Conservation (phyloP, 2,797 vertebrate species). For the Sebastes reedi region DNA sequence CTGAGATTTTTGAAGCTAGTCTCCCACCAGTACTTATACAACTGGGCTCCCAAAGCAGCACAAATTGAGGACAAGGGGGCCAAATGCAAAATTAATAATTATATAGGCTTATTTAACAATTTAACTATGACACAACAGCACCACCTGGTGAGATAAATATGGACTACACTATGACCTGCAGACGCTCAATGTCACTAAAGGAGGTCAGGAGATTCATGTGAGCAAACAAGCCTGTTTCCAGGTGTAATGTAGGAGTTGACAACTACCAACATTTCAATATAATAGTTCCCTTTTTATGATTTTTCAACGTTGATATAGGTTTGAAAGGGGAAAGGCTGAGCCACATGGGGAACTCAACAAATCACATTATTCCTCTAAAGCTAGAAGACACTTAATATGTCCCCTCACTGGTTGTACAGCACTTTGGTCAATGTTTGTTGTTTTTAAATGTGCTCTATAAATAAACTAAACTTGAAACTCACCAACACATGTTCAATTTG, state of each 20-base stretch:
- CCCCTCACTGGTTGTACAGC: neutral
- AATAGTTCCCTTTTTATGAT: neutral
- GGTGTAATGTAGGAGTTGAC: neutral
- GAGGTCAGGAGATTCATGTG: neutral
- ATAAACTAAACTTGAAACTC: neutral
- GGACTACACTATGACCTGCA: conserved; percentile 3
- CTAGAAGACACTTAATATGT: neutral
- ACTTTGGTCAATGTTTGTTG: neutral
- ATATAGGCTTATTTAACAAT: neutral
- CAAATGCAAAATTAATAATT: conserved; percentile 9
- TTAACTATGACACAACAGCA: conserved; percentile 30
- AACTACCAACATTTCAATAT: neutral
- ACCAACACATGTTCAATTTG: neutral
- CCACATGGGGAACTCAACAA: conserved; percentile 17
- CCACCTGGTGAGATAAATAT: conserved; percentile 36
- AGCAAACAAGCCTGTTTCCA: neutral
- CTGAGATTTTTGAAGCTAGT: neutral
- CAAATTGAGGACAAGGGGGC: neutral
- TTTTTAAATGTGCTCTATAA: neutral
- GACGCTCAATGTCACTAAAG: conserved; percentile 2
- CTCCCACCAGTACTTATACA: neutral
- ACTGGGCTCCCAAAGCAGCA: neutral
- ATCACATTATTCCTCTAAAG: neutral
- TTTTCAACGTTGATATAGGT: neutral
- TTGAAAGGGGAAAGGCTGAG: neutral